Evolutionary conservation across 2,888 invertebrate genomes (phyloP), one percentile per base, ranked within the genome.

Genomic region (Pteria penguin): DNA sequence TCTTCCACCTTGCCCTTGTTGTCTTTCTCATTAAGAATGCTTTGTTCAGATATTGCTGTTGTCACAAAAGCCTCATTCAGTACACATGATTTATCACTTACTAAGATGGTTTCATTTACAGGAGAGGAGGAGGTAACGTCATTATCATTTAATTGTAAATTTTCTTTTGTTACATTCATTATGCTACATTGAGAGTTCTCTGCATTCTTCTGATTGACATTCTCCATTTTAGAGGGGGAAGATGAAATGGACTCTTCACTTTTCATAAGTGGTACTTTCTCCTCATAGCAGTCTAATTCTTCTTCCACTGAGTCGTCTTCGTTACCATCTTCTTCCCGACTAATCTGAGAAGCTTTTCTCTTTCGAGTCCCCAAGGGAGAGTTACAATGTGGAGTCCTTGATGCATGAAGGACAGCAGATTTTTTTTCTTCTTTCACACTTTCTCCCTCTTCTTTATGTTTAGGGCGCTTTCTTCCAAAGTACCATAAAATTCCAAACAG

Each of bases 401-500:
- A 52, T 60, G 11, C 24, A n/a, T 60, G 11, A 22, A 52, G 26
- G 27, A 54, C 4, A 8, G 18, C n/a, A 18, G 45, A n/a, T 29
- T 32, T 67, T 58, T 26, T 22, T 8, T 29, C 27, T 32, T 32
- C 57, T 26, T 29, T 29, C 45, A 18, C 11, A n/a, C n/a, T n/a
- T n/a, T 72, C 71, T n/a, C n/a, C n/a, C n/a, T n/a, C n/a, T 60
- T 52, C 55, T 33, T 58, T 63, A 4, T 32, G 29, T 24, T 76
- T 79, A 2, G 77, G 74, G 61, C 81, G 84, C 72, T 82, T 87
- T 26, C 82, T 72, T 11, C 82, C 68, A 52, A 87, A 80, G n/a
- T 85, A 77, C 88, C 88, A 89, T 14, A 89, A 55, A n/a, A 89
- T 76, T 27, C 87, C 88, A 52, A 87, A 73, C 57, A 89, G 60